phyloP scores from a whole-genome alignment of 2,888 invertebrate species.

The Choreutis nemorana region DNA sequence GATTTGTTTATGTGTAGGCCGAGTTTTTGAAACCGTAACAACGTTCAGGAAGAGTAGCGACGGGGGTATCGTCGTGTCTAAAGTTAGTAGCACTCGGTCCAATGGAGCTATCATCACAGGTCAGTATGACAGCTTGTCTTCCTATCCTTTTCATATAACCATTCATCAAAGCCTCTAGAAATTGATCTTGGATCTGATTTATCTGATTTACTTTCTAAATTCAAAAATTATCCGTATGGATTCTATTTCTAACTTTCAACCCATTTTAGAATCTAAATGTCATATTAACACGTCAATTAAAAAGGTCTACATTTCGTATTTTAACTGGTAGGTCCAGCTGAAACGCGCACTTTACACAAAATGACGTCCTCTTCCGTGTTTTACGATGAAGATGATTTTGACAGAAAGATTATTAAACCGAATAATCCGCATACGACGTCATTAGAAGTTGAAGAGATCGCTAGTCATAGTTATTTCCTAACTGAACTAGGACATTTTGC shows the following conservation, averaged over 20 bases:
- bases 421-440: slow-evolving; percentile 60
- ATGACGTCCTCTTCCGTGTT: slow-evolving; percentile 68
- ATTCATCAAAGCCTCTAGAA: too few species aligned
- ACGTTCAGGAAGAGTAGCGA: slow-evolving; percentile 59
- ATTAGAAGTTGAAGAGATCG: slow-evolving; percentile 68
- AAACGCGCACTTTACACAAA: slow-evolving; percentile 72
- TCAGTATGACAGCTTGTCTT: slow-evolving; percentile 56
- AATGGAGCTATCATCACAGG: slow-evolving; percentile 72
- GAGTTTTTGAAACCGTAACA: slow-evolving; percentile 62
- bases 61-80: slow-evolving; percentile 57
- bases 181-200: slow-evolving; percentile 3
- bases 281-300: too few species aligned
- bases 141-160: slow-evolving; percentile 18
- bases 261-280: too few species aligned
- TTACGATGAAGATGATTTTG: slow-evolving; percentile 56
- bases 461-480: slow-evolving; percentile 65
- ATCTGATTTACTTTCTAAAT: too few species aligned
- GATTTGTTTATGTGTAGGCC: slow-evolving; percentile 64
- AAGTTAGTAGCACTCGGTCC: slow-evolving; percentile 69
- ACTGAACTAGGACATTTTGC: slow-evolving; percentile 59
- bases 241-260: too few species aligned
- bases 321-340: slow-evolving; percentile 71
- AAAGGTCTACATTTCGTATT: too few species aligned
- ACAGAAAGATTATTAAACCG: slow-evolving; percentile 45
- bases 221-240: too few species aligned